Conservation (phyloP, 2,888 invertebrate genomes). For the Watsonalla binaria region DNA sequence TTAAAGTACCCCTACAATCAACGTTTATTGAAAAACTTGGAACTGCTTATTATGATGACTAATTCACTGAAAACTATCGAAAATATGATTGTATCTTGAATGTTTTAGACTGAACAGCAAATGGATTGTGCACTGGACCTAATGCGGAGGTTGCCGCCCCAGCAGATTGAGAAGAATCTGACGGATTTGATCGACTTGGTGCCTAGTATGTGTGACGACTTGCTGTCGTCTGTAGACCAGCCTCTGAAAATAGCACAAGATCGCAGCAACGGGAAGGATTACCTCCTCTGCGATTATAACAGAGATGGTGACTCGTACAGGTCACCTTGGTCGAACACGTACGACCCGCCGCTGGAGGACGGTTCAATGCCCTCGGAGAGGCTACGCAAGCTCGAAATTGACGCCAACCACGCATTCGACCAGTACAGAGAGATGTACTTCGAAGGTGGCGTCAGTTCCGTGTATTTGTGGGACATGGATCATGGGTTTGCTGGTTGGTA, state of each 20-base stretch:
- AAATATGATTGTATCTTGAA: conserved; percentile 27
- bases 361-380: conserved; percentile 99
- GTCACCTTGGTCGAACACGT: conserved; percentile 99
- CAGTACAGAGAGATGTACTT: conserved; percentile 99
- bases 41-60: conserved; percentile 69
- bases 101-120: conserved; percentile 92
- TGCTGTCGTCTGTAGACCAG: conserved; percentile 98
- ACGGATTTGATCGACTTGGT: conserved; percentile 98
- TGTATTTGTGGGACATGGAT: conserved; percentile 99
- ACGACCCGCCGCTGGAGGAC: conserved; percentile 98
- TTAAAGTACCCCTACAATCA: background rate
- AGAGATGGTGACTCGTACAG: conserved; percentile 99
- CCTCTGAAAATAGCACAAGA: conserved; percentile 98
- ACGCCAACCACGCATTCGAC: conserved; percentile 99
- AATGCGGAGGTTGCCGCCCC: conserved; percentile 99
- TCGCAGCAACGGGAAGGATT: conserved; percentile 96
- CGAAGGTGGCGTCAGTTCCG: conserved; percentile 99
- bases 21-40: conserved; percentile 7
- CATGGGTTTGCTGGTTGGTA: conserved; percentile 94
- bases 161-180: conserved; percentile 99
- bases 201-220: conserved; percentile 96
- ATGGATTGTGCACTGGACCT: conserved; percentile 99
- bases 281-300: conserved; percentile 98
- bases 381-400: conserved; percentile 95
- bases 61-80: conserved; percentile 49